Evolutionary conservation across 2,888 invertebrate genomes (phyloP), one percentile per base, ranked within the genome.

Genomic region (Endomychus coccineus): DNA sequence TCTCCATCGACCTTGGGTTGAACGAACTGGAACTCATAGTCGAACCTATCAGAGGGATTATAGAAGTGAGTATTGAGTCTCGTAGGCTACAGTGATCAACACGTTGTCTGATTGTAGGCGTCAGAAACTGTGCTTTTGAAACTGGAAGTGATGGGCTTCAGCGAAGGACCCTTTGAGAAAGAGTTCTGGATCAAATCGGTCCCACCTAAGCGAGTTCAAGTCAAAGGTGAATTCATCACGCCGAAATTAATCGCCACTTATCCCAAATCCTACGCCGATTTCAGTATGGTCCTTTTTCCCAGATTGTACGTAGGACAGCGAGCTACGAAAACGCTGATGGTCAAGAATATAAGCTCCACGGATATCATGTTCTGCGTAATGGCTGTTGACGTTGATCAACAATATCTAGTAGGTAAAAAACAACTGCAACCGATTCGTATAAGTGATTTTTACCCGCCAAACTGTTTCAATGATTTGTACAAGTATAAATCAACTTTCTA

Each of bases 181-280:
- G 68, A 70, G 50, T 63, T 71, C 42, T 71, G 71, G 71, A 53
- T 65, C n/a, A 64, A 63, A 50, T 56, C 59, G 7, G 54, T 54
- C 6, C 56, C 54, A 9, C 58, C 62, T 0, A 49, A 55, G 35
- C 49, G 61, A 21, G 50, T 67, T 4, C 43, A 48, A 7, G 48
- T 66, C 1, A 45, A 37, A 4, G 61, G 55, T 5, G 45, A 44
- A 4, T 60, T 68, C 3, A 64, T 69, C 13, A 41, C 46, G 15
- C 66, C 69, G 0, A 52, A 51, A 38, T 43, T 71, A 11, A 43
- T 55, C 2, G 48, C 66, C 2, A 49, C 59, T 19, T 64, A 67
- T 49, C 64, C 64, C 0, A 57, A 63, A 16, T 49, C 57, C 1
- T 59, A 56, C 4, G 57, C 56, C 2, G 60, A 64, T 27, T 61